Evolutionary conservation across 2,797 vertebrate species (phyloP), one percentile per base, ranked within the genome.

Genomic region (Echeneis naucrates): DNA sequence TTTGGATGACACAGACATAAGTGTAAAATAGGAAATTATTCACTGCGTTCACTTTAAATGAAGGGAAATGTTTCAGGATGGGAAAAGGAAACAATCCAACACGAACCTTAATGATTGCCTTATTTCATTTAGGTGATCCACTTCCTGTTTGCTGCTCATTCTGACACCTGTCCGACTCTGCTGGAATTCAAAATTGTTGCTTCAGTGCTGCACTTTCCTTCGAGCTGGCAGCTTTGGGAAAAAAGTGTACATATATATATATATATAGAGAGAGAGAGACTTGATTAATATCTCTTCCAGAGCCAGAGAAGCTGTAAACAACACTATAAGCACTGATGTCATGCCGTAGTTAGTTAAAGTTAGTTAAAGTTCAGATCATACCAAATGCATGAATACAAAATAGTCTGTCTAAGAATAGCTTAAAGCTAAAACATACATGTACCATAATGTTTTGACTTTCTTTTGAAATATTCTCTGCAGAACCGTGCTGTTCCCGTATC

Each of bases 401-500:
- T n/a, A 42, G 17, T 13, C 40, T 14, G 38, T 16, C 2, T 3
- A 38, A 12, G 11, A 16, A 17, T 8, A n/a, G n/a, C 8, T n/a
- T 45, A 45, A n/a, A 45, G n/a, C 19, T 10, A 45, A 45, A 45
- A 45, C 19, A 21, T 27, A 16, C 26, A 17, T 19, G 27, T 17
- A 8, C 14, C 26, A 19, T 17, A 30, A 30, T 52, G 48, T 8
- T 33, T 53, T 72, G 5, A 61, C 13, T 24, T 50, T 37, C 27
- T 42, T 68, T 60, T 30, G 9, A 68, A 24, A 30, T 14, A 10
- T 50, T 44, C 35, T 16, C 8, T 9, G 53, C 32, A 37, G 32
- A 67, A 12, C 55, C 5, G 67, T 57, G 68, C 70, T 58, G 66
- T 40, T 72, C 40, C 8, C 26, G 24, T 40, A 58, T 73, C 24